These are phyloP conservation scores for Cabera pusaria DNA, from an alignment of 2,888 invertebrate genomes.

Conservation along the genomic window DNA sequence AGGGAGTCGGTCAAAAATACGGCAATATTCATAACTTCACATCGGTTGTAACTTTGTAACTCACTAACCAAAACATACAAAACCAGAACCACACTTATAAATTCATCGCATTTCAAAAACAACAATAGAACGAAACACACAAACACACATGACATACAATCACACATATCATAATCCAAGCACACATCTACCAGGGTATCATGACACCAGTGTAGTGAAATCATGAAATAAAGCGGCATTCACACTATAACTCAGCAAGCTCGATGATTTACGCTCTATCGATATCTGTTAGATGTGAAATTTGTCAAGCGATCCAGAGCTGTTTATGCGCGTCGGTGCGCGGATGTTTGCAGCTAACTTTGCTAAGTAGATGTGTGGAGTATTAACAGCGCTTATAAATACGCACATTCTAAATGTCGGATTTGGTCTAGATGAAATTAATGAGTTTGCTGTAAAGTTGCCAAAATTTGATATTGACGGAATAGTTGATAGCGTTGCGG, in stretches of 20 bases:
- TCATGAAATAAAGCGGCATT: conserved; percentile 35
- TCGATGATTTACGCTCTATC: conserved; percentile 67
- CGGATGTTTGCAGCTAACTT: conserved; percentile 22
- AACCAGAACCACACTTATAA: conserved; percentile 13
- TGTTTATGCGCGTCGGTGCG: conserved; percentile 68
- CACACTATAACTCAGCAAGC: conserved; percentile 37
- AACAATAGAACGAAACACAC: conserved; percentile 12
- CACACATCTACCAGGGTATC: neutral
- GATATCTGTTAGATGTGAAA: conserved; percentile 76
- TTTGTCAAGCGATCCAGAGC: conserved; percentile 70
- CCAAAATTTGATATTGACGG: no score
- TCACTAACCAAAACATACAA: conserved; percentile 19
- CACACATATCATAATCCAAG: no score
- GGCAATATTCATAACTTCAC: no score
- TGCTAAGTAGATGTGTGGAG: no score
- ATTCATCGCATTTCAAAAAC: conserved; percentile 12
- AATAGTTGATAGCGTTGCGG: no score
- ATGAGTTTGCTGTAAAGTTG: no score
- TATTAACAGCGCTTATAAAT: no score
- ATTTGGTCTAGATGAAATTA: no score
- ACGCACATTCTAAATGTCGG: no score
- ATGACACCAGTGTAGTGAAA: conserved; percentile 21
- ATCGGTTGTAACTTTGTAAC: no score
- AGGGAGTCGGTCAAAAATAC: no score
- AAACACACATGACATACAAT: neutral